Conservation (phyloP, 2,888 invertebrate genomes). For the Emmelina monodactyla region DNA sequence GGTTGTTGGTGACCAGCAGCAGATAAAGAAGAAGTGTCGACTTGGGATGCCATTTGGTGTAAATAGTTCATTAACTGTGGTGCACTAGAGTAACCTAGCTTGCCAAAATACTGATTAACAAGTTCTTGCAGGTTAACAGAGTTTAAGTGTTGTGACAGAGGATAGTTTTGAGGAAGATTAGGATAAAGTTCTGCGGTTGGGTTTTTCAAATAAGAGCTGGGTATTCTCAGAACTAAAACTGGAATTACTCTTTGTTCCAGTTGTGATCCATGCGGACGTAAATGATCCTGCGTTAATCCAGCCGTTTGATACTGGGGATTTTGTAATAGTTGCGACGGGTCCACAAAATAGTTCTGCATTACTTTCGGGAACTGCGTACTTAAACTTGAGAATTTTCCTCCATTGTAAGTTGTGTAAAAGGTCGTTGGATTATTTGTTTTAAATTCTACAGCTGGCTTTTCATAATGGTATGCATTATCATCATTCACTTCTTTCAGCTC, state of each 20-base stretch:
- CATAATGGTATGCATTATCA: slow-evolving; percentile 34
- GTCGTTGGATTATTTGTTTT: slow-evolving; percentile 36
- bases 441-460: slow-evolving; percentile 33
- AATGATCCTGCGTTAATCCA: slow-evolving; percentile 53
- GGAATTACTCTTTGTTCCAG: slow-evolving; percentile 58
- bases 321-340: slow-evolving; percentile 45
- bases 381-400: slow-evolving; percentile 46
- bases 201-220: slow-evolving; percentile 62
- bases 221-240: slow-evolving; percentile 65
- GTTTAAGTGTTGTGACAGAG: slow-evolving; percentile 60
- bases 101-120: slow-evolving; percentile 59
- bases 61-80: slow-evolving; percentile 42
- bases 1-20: slow-evolving; percentile 26
- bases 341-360: slow-evolving; percentile 54
- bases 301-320: slow-evolving; percentile 58
- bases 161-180: slow-evolving; percentile 62
- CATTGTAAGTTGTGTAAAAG: slow-evolving; percentile 55
- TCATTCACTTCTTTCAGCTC: slow-evolving; percentile 38
- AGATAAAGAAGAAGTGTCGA: slow-evolving; percentile 23
- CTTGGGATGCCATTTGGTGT: not conserved
- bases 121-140: slow-evolving; percentile 63
- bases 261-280: slow-evolving; percentile 39
- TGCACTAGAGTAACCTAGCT: slow-evolving; percentile 44
- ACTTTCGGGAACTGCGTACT: slow-evolving; percentile 54
- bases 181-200: slow-evolving; percentile 62